Evolutionary conservation across 2,888 invertebrate species (phyloP), one percentile per base, ranked within the genome.

Genomic region (Calliphora vomitoria): DNA sequence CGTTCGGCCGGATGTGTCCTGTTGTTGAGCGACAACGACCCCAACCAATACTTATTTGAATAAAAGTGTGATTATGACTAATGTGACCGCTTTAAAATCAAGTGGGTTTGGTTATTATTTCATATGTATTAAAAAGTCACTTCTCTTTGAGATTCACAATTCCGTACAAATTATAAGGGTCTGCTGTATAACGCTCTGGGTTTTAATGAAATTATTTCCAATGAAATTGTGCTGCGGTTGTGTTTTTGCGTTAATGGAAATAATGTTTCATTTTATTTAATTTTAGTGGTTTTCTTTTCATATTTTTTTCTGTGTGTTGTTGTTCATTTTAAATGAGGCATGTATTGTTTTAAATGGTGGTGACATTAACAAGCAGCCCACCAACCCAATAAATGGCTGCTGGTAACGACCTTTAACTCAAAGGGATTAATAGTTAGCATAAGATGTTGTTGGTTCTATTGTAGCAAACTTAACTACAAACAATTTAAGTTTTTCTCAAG

Each of bases 21-120:
- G 84, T 66, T 72, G 72, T 58, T 72, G 35, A 58, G 58, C 74
- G 38, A 38, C 69, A 31, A 31, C 72, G 58, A 50, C 72, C 38
- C 62, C 82, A 76, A 35, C 66, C 35, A 58, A 25, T 69, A n/a
- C n/a, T n/a, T n/a, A 71, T 84, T 78, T 69, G n/a, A 76, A 81
- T 55, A 55, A 64, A 31, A 64, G 80, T 72, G 75, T 85, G 85
- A 85, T 78, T 84, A 74, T 87, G 83, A 87, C 87, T 84, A 84
- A 84, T 87, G 87, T 50, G 80, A 71, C 31, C 69, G 85, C 53
- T 81, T 85, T 38, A 69, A 85, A 75, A 38, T 71, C n/a, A 84
- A 72, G 72, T 84, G 78, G 75, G 69, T 75, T 25, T 64, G 68
- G 25, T 60, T 68, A 47, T 62, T 31, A 50, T 25, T 50, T 44